A percentile compares a stretch with the other conserved stretches of the same genome.
Evolutionary conservation across 2,113 vertebrate genomes (phyloP).

Genomic region (Pachycephala philippinensis): DNA sequence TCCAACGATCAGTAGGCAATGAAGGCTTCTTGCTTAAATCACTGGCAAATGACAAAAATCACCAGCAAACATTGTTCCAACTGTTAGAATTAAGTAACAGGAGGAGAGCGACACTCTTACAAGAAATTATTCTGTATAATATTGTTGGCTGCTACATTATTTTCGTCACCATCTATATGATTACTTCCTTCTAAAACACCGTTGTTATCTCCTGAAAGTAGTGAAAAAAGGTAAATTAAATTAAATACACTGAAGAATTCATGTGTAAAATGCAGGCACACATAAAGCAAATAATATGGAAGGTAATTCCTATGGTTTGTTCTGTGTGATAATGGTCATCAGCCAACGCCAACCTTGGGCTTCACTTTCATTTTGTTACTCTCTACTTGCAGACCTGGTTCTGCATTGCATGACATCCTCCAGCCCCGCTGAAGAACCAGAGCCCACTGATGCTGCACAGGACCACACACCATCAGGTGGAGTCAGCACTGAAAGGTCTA

Average conservation of each 20-base stretch:
- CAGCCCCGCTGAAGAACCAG: not conserved
- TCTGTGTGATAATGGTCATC: not conserved
- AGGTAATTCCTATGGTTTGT: not conserved
- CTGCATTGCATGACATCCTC: not conserved
- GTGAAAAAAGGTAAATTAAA: not conserved
- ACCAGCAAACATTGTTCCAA: not conserved
- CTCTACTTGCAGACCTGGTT: not conserved
- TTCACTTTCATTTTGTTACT: not conserved
- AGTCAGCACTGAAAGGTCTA: fast-evolving
- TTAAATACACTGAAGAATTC: not conserved
- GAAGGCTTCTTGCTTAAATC: not conserved
- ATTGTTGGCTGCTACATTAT: not conserved
- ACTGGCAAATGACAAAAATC: not conserved
- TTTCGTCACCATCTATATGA: not conserved
- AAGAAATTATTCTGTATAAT: not conserved
- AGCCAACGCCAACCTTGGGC: not conserved
- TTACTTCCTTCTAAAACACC: not conserved
- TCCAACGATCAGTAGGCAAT: not conserved
- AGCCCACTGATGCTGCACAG: not conserved
- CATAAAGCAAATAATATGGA: not conserved
- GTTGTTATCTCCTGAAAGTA: not conserved
- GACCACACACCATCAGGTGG: not conserved
- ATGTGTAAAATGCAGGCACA: not conserved
- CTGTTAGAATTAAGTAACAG: not conserved
- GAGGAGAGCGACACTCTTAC: not conserved